Evolutionary conservation across 1,140 invertebrate species (phyloP).

Genomic region (Drosophila triauraria): DNA sequence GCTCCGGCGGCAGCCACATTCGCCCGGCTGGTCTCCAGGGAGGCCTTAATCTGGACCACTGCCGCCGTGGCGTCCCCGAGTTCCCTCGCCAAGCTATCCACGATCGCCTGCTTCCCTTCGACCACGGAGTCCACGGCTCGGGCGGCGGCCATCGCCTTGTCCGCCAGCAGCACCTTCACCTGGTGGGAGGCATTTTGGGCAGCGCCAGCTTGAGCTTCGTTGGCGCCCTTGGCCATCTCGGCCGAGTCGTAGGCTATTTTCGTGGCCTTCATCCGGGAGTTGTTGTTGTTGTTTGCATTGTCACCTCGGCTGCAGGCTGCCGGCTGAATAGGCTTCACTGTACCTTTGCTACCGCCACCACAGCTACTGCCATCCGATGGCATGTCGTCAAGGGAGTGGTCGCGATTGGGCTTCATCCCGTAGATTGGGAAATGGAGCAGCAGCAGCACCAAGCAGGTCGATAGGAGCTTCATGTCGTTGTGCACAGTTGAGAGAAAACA

Average conservation of each 20-base stretch:
- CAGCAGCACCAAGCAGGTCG: background rate
- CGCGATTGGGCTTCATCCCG: background rate
- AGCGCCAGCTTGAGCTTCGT: conserved; percentile 88
- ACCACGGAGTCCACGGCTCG: conserved; percentile 88
- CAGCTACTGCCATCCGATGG: background rate
- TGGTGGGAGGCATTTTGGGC: conserved; percentile 88
- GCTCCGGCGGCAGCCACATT: conserved; percentile 87
- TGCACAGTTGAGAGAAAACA: background rate
- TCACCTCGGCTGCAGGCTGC: background rate
- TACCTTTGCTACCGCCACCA: background rate
- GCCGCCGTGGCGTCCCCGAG: conserved; percentile 87
- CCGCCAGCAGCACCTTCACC: conserved; percentile 89
- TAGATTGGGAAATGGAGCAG: background rate
- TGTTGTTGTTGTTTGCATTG: background rate
- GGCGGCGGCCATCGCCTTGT: conserved; percentile 88
- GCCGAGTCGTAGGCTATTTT: conserved; percentile 88
- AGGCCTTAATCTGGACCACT: conserved; percentile 86
- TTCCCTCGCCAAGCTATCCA: conserved; percentile 86
- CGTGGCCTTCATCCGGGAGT: conserved; percentile 72
- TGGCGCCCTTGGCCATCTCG: conserved; percentile 87
- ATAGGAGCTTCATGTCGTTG: background rate
- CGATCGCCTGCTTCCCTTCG: conserved; percentile 87
- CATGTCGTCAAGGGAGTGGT: accelerated
- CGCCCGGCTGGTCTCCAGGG: conserved; percentile 86
- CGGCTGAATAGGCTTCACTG: background rate